Percentiles rank a stretch among this genome's conserved stretches.
Conservation (phyloP, 2,888 invertebrate species). For the Barypeithes pellucidus region DNA sequence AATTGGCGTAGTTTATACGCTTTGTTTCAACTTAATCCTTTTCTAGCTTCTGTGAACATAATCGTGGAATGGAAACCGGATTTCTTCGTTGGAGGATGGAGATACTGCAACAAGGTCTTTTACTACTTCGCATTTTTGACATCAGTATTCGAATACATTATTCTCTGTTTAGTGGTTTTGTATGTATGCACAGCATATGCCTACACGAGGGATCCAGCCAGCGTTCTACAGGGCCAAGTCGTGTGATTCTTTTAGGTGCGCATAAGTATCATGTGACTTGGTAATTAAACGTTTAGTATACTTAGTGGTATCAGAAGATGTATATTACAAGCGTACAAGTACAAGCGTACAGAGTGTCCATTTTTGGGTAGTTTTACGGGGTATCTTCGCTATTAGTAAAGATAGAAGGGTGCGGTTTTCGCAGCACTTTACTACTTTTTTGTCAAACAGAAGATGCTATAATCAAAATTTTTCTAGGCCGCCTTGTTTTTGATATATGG, state of each 20-base stretch:
- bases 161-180: constrained; percentile 45
- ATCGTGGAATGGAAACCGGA: constrained; percentile 58
- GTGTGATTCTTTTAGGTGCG: neutral
- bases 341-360: too few relatives aligned
- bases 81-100: constrained; percentile 54
- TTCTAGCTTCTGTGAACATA: constrained; percentile 53
- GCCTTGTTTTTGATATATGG: too few relatives aligned
- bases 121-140: constrained; percentile 49
- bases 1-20: too few relatives aligned
- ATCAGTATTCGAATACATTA: constrained; percentile 48
- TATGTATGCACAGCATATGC: constrained; percentile 49
- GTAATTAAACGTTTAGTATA: too few relatives aligned
- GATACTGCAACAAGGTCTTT: constrained; percentile 55
- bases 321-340: too few relatives aligned
- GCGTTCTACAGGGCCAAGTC: neutral
- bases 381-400: too few relatives aligned
- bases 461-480: too few relatives aligned
- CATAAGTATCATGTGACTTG: too few relatives aligned
- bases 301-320: neutral
- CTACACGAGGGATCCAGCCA: constrained; percentile 5
- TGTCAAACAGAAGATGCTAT: too few relatives aligned
- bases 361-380: too few relatives aligned
- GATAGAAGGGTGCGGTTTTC: too few relatives aligned
- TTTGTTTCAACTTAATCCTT: neutral
- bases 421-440: too few relatives aligned